phyloP scores from a whole-genome alignment of 2,888 invertebrate genomes.

The Luperina testacea region DNA sequence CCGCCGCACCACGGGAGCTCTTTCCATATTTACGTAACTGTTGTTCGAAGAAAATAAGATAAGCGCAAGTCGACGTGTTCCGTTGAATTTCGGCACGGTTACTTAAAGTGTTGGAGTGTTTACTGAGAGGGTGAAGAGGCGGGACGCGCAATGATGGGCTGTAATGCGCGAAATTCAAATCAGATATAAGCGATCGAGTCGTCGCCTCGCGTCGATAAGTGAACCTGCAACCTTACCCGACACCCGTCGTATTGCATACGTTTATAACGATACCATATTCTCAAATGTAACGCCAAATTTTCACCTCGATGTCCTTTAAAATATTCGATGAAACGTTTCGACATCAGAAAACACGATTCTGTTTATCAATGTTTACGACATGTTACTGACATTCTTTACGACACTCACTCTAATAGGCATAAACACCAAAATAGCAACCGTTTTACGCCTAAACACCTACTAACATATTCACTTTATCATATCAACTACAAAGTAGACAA shows the following conservation, averaged over 20 bases:
- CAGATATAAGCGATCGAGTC: constrained; percentile 85
- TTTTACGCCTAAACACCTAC: constrained; percentile 31
- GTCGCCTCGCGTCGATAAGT: constrained; percentile 79
- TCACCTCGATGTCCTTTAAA: constrained; percentile 63
- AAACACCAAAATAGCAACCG: constrained; percentile 15
- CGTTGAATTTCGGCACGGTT: constrained; percentile 80
- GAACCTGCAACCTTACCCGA: constrained; percentile 71
- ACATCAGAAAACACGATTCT: constrained; percentile 33
- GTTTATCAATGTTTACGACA: constrained; percentile 45
- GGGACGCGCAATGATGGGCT: constrained; percentile 74
- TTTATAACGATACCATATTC: constrained; percentile 77
- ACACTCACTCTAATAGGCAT: constrained; percentile 12
- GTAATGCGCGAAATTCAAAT: constrained; percentile 88
- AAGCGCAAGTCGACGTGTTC: constrained; percentile 80
- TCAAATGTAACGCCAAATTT: constrained; percentile 69
- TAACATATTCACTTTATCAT: constrained; percentile 46
- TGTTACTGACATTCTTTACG: constrained; percentile 13
- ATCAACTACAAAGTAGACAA: constrained; percentile 34
- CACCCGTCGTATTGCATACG: constrained; percentile 75
- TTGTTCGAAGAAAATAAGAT: constrained; percentile 84
- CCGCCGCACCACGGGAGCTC: constrained; percentile 81
- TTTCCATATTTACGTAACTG: constrained; percentile 86
- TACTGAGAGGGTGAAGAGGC: constrained; percentile 76
- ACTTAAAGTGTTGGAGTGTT: constrained; percentile 83
- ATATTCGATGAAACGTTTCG: constrained; percentile 55